Conservation (phyloP, 2,797 vertebrate genomes). For the Notolepis coatsorum region DNA sequence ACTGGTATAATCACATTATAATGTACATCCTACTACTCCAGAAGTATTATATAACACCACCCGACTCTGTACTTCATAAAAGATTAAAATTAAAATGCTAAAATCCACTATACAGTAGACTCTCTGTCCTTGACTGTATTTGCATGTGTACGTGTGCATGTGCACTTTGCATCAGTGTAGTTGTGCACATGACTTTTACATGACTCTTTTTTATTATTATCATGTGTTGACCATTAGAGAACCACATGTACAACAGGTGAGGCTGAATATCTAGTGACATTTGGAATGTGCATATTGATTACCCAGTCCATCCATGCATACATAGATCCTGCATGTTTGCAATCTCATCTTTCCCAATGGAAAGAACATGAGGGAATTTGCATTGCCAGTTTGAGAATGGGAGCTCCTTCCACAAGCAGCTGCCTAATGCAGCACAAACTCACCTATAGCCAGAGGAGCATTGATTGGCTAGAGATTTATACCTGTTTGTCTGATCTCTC, state of each 20-base stretch:
- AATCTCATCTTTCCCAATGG: conserved; percentile 35
- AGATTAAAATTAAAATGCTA: no score
- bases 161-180: conserved; percentile 12
- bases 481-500: conserved; percentile 46
- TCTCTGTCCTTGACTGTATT: no score
- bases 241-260: conserved; percentile 7
- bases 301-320: conserved; percentile 57
- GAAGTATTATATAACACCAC: conserved; percentile 62
- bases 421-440: conserved; percentile 32
- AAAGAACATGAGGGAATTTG: conserved; percentile 36
- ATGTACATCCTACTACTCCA: no score
- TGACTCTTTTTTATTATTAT: no score
- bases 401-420: conserved; percentile 5
- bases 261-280: conserved; percentile 45
- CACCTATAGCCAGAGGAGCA: conserved; percentile 31
- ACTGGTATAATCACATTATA: no score
- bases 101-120: no score
- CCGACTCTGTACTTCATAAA: conserved; percentile 67
- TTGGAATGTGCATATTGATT: conserved; percentile 52
- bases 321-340: conserved; percentile 46
- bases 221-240: conserved; percentile 22
- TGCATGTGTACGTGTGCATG: no score
- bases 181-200: neutral
- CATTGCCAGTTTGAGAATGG: conserved; percentile 24
- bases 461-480: conserved; percentile 39